These are phyloP conservation scores for Temnothorax rugatulus DNA, from an alignment of 2,888 invertebrate species.

Conservation along the genomic window DNA sequence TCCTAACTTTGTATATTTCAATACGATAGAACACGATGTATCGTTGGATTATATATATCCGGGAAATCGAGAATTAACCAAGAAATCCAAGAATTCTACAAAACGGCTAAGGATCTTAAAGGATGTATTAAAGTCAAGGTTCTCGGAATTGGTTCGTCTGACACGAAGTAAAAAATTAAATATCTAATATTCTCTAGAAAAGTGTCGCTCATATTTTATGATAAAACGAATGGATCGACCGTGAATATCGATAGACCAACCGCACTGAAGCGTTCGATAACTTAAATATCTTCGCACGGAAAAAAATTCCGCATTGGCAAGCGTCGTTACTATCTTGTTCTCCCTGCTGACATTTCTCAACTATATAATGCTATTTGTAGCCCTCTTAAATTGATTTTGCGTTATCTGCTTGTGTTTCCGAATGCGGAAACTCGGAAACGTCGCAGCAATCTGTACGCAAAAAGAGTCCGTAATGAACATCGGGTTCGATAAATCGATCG, in stretches of 20 bases:
- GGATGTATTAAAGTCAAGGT: neutral
- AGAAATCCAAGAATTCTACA: neutral
- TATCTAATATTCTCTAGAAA: neutral
- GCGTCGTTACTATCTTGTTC: constrained; percentile 9
- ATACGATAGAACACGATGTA: neutral
- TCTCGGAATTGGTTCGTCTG: neutral
- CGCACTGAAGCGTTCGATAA: neutral
- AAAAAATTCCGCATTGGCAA: constrained; percentile 1
- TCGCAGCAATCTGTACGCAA: neutral
- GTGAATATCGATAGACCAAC: neutral
- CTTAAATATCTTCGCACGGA: neutral
- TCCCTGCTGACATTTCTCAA: constrained; percentile 3
- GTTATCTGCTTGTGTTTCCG: constrained; percentile 28
- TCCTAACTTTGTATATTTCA: neutral
- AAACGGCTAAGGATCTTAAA: neutral
- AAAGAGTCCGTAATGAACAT: constrained; percentile 20
- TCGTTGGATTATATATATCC: neutral
- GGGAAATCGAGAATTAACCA: neutral
- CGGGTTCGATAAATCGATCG: constrained; percentile 20
- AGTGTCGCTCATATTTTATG: neutral
- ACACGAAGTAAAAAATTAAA: neutral
- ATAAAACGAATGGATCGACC: neutral
- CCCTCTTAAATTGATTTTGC: constrained; percentile 41
- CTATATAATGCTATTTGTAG: neutral
- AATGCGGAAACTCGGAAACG: constrained; percentile 6